Conservation (phyloP, 2,113 vertebrate species). For the Onychostoma macrolepis region DNA sequence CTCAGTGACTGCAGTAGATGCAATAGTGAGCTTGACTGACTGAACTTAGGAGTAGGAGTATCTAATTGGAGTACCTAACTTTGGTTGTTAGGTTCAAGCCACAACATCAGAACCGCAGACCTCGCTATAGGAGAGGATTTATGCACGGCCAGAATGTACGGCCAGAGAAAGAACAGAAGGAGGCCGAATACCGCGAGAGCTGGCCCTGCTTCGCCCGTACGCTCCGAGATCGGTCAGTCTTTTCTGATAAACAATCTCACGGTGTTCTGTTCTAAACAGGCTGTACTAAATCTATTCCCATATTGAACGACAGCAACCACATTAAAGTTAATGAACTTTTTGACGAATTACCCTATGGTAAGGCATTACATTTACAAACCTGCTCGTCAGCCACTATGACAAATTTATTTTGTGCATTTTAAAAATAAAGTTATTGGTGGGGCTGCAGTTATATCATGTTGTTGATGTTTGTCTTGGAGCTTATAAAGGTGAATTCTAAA, state of each 20-base stretch:
- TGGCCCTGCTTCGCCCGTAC: slow-evolving; percentile 85
- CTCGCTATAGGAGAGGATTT: slow-evolving; percentile 84
- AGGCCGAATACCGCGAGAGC: slow-evolving; percentile 86
- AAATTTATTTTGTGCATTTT: background rate
- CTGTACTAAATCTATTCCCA: background rate
- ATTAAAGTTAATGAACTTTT: slow-evolving; percentile 1
- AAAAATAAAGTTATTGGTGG: background rate
- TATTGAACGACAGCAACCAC: background rate
- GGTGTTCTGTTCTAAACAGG: background rate
- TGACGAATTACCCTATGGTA: background rate
- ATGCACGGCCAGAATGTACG: slow-evolving; percentile 84
- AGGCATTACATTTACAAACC: background rate
- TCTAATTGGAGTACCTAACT: background rate
- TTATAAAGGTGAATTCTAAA: background rate
- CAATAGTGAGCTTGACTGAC: background rate
- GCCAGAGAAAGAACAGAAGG: slow-evolving; percentile 89
- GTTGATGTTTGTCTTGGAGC: background rate
- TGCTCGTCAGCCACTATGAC: background rate
- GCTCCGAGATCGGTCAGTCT: slow-evolving; percentile 78
- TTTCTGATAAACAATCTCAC: background rate
- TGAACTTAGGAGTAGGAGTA: background rate
- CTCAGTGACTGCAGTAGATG: background rate
- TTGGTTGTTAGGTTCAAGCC: slow-evolving; percentile 78
- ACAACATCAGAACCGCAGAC: slow-evolving; percentile 77
- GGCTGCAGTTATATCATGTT: background rate